phyloP scores from a whole-genome alignment of 1,140 invertebrate species.

The Heliconius melpomene region DNA sequence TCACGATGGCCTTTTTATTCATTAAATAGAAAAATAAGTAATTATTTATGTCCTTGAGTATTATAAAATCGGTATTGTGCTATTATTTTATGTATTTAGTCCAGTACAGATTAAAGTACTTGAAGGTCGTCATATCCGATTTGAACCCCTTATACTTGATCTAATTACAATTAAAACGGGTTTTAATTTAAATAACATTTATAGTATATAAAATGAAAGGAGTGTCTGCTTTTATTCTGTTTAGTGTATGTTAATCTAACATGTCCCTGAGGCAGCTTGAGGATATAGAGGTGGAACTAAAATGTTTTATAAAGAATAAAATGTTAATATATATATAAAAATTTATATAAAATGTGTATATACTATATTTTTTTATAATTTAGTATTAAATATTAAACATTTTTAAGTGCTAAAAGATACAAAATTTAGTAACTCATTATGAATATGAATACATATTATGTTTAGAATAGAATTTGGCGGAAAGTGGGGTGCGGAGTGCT shows the following conservation, averaged over 20 bases:
- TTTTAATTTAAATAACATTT: not conserved
- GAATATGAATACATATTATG: too few relatives aligned
- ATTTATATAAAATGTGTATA: too few relatives aligned
- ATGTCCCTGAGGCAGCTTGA: not conserved
- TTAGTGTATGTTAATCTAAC: not conserved
- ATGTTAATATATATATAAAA: not conserved
- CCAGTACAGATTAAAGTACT: not conserved
- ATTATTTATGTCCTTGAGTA: too few relatives aligned
- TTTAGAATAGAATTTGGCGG: too few relatives aligned
- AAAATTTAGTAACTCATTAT: too few relatives aligned
- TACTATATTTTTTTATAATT: too few relatives aligned
- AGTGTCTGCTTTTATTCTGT: not conserved
- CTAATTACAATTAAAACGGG: not conserved
- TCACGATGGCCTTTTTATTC: too few relatives aligned
- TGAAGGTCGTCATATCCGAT: not conserved
- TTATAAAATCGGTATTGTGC: not conserved
- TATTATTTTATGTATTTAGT: not conserved
- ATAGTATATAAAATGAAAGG: not conserved
- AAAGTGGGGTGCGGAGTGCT: too few relatives aligned
- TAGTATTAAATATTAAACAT: too few relatives aligned
- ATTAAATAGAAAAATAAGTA: too few relatives aligned
- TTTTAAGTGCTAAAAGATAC: too few relatives aligned
- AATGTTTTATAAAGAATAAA: not conserved
- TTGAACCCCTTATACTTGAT: not conserved
- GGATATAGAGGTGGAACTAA: not conserved